Conservation (phyloP, 2,888 invertebrate species). For the Neoscelio sp. region DNA sequence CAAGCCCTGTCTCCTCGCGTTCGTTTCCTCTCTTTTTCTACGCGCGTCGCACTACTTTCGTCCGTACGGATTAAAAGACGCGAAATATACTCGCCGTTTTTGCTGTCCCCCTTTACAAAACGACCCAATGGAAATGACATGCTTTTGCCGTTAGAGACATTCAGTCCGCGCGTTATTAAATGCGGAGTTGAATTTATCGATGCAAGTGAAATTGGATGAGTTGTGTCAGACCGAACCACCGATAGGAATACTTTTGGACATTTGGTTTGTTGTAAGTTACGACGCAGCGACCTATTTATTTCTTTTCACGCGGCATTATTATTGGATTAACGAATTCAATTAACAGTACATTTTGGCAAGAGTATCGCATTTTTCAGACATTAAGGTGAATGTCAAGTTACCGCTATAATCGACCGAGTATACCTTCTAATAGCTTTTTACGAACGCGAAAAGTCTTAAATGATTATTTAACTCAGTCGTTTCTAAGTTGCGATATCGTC, state of each 20-base stretch:
- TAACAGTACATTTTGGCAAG: too few species aligned
- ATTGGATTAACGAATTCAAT: too few species aligned
- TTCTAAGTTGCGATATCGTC: too few species aligned
- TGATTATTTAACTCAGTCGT: too few species aligned
- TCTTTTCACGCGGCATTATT: too few species aligned
- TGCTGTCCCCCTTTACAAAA: background rate
- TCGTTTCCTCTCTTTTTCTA: background rate
- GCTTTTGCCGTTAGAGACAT: constrained; percentile 16
- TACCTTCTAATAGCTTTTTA: too few species aligned
- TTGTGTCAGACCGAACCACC: constrained; percentile 50
- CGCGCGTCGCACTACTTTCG: too few species aligned
- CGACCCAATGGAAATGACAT: constrained; percentile 26
- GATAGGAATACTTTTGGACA: constrained; percentile 11
- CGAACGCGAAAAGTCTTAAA: too few species aligned
- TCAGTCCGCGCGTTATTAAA: constrained; percentile 21
- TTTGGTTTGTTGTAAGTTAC: constrained; percentile 6
- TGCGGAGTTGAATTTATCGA: constrained; percentile 27
- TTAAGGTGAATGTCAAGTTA: too few species aligned
- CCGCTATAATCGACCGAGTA: too few species aligned
- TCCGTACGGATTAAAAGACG: constrained; percentile 2
- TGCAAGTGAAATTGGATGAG: constrained; percentile 57
- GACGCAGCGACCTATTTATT: background rate
- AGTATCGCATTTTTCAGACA: too few species aligned
- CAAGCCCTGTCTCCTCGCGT: background rate
- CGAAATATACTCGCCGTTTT: background rate